Base-by-base conservation (phyloP, 2,888 invertebrate species). In the Drosophila subquinaria region DNA sequence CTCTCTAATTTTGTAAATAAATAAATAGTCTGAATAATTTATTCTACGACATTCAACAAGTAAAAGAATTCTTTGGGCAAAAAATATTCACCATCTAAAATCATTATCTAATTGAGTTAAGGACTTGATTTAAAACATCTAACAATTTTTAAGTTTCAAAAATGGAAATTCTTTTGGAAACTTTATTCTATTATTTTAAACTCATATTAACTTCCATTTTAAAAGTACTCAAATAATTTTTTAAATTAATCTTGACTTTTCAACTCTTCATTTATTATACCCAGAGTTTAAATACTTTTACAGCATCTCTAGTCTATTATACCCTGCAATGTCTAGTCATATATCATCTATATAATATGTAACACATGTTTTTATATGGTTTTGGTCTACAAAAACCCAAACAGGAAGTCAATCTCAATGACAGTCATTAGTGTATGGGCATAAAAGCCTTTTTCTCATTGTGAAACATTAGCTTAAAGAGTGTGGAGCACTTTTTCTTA, bases 321-420 rank as follows among this genome's bases (percentile, higher is more conserved):
- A 23, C 52, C 30, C 56, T 11, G 17, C 1, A 2, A 8, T 17
- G 10, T 9, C 27, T n/a, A 27, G 15, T 6, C 40, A 42, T 47
- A 61, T 48, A 17, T 45, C 35, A 38, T 13, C 59, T 42, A 42
- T 35, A 43, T 56, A 51, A 53, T 47, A 62, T 50, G 57, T 53
- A 27, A 43, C 62, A 70, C 36, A 59, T 70, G 70, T 47, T 62
- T 64, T 38, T 36, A 36, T 56, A 42, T 8, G 27, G 20, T 23
- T 47, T 27, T 51, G 59, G 27, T 59, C 27, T 30, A 30, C 42
- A 52, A 56, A 48, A 57, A 42, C 23, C 45, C 61, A 62, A 64
- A 64, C 69, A 75, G 79, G 79, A 79, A 78, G 78, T 72, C 67
- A 75, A 79, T 75, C 69, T 64, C 68, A 66, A 78, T 78, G 78